A percentile compares a stretch with the other conserved stretches of the same genome.
These are phyloP conservation scores for Drosophila trapezifrons DNA, from an alignment of 1,140 invertebrate species.

Conservation along the genomic window DNA sequence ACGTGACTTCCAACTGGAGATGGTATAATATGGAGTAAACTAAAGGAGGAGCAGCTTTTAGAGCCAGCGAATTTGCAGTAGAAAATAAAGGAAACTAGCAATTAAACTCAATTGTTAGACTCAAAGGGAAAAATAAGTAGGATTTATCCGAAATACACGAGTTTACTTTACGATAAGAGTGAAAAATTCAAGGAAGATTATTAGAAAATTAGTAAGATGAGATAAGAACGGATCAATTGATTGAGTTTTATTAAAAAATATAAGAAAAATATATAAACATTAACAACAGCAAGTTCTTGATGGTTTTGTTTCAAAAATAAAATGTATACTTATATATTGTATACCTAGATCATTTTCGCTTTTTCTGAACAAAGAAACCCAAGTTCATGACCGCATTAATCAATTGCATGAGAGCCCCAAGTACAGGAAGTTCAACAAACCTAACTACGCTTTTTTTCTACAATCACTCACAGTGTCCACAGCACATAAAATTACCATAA, in stretches of 20 bases:
- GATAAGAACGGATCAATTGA: background rate
- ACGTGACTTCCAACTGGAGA: constrained; percentile 63
- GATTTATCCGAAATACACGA: background rate
- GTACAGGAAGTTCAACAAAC: constrained; percentile 67
- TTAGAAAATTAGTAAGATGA: background rate
- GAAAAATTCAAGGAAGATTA: background rate
- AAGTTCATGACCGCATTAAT: constrained; percentile 46
- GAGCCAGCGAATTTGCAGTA: background rate
- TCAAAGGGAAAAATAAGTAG: background rate
- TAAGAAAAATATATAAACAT: background rate
- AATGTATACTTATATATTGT: background rate
- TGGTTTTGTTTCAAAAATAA: background rate
- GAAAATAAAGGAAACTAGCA: background rate
- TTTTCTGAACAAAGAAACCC: constrained; percentile 1
- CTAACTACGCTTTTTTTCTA: constrained; percentile 18
- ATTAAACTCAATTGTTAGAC: background rate
- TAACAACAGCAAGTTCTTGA: too few species aligned
- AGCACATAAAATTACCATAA: constrained; percentile 47
- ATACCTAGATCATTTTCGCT: background rate
- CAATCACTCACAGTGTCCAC: constrained; percentile 6
- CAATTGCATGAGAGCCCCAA: constrained; percentile 28
- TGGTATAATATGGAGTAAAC: constrained; percentile 27
- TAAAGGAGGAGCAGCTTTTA: constrained; percentile 5
- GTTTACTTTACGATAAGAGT: background rate
- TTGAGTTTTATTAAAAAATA: background rate